Evolutionary conservation across 2,888 invertebrate genomes (phyloP), one percentile per base, ranked within the genome.

Genomic region (Dicranocentrus wangi): DNA sequence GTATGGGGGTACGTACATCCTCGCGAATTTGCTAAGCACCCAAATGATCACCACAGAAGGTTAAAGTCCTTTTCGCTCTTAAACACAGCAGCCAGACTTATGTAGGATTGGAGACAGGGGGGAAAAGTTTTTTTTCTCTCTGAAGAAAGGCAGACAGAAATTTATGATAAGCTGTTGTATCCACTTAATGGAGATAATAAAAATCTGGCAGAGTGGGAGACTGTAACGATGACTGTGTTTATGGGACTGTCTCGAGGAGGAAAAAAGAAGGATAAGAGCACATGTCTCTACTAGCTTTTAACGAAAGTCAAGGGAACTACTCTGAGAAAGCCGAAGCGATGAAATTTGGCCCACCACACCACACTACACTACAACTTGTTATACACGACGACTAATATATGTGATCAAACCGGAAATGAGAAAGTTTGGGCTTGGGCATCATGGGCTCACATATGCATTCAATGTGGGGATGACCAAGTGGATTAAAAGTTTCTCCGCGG

Each of bases 111-210:
- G 68, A n/a, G 51, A 53, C 8, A 53, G 32, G 13, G 53, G n/a
- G 28, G 53, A 55, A 47, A 68, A 68, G 69, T 69, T 69, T 55
- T 28, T 47, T n/a, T n/a, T n/a, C n/a, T n/a, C n/a, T n/a, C n/a
- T 19, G 43, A 43, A 32, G 47, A 66, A 47, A 66, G 51, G 51
- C 80, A 82, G 82, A 82, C 82, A 83, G 75, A 78, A 85, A 85
- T 86, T 86, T 86, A 86, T 86, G 86, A 86, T 85, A 84, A 85
- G 85, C 84, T 83, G 81, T 78, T 78, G 70, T 78, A 78, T 63
- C 69, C 63, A 70, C 39, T 78, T 78, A 78, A 78, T 78, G 76
- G 82, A 71, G 77, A 84, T 84, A 82, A 84, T 84, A 83, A 81
- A 79, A 73, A 71, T 66, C 51, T 51, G 66, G 51, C 1, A 28